A percentile compares a stretch with the other conserved stretches of the same genome.
Conservation (phyloP, 2,113 vertebrate genomes). For the Jaculus jaculus region DNA sequence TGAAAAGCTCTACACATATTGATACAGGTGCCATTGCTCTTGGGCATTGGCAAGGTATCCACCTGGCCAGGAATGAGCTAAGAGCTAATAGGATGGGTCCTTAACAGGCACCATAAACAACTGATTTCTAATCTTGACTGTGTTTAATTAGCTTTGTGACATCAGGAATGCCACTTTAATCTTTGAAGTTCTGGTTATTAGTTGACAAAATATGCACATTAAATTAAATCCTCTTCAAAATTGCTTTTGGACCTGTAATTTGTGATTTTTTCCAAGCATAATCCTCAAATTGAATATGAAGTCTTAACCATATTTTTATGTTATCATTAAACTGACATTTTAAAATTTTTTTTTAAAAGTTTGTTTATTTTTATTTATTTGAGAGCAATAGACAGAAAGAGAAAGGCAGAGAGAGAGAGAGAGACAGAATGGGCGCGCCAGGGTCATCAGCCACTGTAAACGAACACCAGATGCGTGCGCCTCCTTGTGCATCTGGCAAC, state of each 20-base stretch:
- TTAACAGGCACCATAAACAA: neutral
- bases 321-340: neutral
- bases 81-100: neutral
- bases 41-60: neutral
- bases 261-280: neutral
- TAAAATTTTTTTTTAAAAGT: no score
- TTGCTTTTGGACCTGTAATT: neutral
- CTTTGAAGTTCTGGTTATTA: neutral
- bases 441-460: no score
- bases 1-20: neutral
- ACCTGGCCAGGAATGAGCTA: neutral
- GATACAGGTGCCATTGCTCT: neutral
- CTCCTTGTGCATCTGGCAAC: no score
- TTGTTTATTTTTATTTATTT: no score
- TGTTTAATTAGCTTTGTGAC: neutral
- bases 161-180: neutral
- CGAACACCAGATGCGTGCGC: no score
- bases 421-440: no score
- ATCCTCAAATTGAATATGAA: constrained; percentile 25
- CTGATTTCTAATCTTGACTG: neutral
- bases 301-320: neutral
- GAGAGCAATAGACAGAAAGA: no score
- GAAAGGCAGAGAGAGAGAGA: no score
- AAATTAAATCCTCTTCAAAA: constrained; percentile 31
- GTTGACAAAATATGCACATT: constrained; percentile 5